These are phyloP conservation scores for Plecotus auritus DNA, from an alignment of 2,113 vertebrate genomes.

Conservation along the genomic window DNA sequence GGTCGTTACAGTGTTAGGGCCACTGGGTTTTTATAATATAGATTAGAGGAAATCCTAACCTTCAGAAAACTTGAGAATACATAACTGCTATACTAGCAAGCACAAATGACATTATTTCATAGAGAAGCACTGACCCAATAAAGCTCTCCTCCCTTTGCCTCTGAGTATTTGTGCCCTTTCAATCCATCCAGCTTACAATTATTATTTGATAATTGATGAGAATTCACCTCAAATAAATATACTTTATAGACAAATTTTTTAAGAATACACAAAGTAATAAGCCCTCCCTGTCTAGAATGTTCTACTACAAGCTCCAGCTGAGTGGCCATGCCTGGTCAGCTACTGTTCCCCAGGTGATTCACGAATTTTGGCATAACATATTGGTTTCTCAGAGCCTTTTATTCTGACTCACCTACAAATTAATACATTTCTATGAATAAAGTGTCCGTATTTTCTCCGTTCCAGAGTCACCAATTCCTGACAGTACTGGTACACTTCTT, in stretches of 20 bases:
- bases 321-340: neutral
- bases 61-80: neutral
- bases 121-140: neutral
- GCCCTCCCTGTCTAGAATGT: neutral
- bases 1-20: no score
- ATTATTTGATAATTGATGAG: neutral
- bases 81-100: rapidly evolving
- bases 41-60: neutral
- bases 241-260: neutral
- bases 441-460: neutral
- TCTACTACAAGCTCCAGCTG: neutral
- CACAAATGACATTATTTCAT: neutral
- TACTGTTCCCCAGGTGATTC: neutral
- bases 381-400: neutral
- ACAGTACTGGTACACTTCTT: neutral
- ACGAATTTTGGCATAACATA: rapidly evolving
- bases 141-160: neutral
- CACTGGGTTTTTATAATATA: no score
- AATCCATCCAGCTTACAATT: neutral
- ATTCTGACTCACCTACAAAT: neutral
- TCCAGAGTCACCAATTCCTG: neutral
- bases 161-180: neutral
- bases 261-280: neutral
- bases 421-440: neutral
- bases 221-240: neutral